These are phyloP conservation scores for Enteromius viviparus DNA, from an alignment of 2,797 vertebrate species.

Conservation along the genomic window DNA sequence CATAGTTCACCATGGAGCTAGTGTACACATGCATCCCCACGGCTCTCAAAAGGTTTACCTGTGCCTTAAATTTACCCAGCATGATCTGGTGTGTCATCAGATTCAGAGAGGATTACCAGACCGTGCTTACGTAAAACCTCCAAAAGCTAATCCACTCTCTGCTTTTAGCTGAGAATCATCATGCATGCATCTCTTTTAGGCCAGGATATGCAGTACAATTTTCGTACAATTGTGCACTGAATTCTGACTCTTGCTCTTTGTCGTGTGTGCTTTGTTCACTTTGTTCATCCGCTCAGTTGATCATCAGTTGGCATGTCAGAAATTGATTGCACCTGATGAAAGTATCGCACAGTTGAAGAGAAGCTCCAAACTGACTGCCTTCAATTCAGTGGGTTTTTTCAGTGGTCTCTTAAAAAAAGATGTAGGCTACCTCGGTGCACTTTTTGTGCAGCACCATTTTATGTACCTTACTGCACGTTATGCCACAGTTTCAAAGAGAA, in stretches of 20 bases:
- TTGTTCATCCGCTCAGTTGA: background rate
- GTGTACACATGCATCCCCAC: slow-evolving; percentile 16
- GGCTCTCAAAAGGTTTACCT: slow-evolving; percentile 42
- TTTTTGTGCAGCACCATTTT: too few relatives aligned
- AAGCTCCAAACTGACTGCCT: background rate
- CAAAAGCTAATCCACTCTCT: slow-evolving; percentile 57
- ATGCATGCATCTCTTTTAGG: background rate
- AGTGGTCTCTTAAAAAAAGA: too few relatives aligned
- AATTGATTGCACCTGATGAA: background rate
- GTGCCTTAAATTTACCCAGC: slow-evolving; percentile 37
- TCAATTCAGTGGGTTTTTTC: background rate
- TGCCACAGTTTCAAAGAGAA: too few relatives aligned
- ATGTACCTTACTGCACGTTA: too few relatives aligned
- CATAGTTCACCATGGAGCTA: background rate
- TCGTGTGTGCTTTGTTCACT: background rate
- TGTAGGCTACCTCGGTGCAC: too few relatives aligned
- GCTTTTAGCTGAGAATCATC: slow-evolving; percentile 11
- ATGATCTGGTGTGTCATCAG: slow-evolving; percentile 53
- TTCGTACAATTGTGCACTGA: background rate
- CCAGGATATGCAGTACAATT: background rate
- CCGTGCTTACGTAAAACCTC: slow-evolving; percentile 63
- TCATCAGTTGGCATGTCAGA: background rate
- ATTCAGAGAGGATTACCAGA: slow-evolving; percentile 69
- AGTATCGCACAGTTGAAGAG: background rate
- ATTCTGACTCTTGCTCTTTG: background rate